Conservation (phyloP, 37 sponge, comb jelly and placozoan genomes). For the Diacarnus erythraeanus region DNA sequence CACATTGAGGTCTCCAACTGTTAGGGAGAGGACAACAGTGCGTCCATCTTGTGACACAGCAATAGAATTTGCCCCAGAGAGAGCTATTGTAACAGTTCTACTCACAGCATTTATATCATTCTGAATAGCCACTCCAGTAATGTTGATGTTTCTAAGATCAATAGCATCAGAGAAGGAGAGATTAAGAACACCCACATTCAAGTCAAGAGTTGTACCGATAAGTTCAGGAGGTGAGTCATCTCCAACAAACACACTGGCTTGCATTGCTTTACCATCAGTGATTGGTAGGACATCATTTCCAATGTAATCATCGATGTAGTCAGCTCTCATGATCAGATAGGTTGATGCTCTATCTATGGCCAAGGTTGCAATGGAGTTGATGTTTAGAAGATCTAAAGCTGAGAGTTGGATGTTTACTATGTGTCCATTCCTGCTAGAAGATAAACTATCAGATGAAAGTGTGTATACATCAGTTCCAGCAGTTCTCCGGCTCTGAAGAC, state of each 20-base stretch:
- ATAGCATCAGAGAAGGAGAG: conserved; percentile 75
- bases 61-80: conserved; percentile 34
- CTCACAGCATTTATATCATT: conserved; percentile 25
- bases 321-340: conserved; percentile 81
- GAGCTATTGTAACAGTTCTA: conserved; percentile 19
- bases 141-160: conserved; percentile 23
- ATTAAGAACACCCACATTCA: conserved; percentile 61
- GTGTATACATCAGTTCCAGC: conserved; percentile 39
- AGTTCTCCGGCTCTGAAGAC: conserved; percentile 71
- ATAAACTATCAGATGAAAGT: conserved; percentile 57
- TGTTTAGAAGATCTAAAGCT: conserved; percentile 59
- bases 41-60: conserved; percentile 45
- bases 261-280: conserved; percentile 81
- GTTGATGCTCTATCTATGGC: conserved; percentile 51
- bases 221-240: conserved; percentile 69
- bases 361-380: conserved; percentile 62
- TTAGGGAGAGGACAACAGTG: conserved; percentile 44
- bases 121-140: conserved; percentile 54
- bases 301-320: conserved; percentile 81
- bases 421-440: conserved; percentile 58
- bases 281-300: conserved; percentile 76
- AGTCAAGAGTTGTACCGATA: conserved; percentile 52
- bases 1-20: conserved; percentile 47
- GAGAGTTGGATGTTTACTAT: conserved; percentile 63
- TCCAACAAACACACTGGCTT: conserved; percentile 44